Evolutionary conservation across 2,113 vertebrate species (phyloP).

Genomic region (Seriola aureovittata): DNA sequence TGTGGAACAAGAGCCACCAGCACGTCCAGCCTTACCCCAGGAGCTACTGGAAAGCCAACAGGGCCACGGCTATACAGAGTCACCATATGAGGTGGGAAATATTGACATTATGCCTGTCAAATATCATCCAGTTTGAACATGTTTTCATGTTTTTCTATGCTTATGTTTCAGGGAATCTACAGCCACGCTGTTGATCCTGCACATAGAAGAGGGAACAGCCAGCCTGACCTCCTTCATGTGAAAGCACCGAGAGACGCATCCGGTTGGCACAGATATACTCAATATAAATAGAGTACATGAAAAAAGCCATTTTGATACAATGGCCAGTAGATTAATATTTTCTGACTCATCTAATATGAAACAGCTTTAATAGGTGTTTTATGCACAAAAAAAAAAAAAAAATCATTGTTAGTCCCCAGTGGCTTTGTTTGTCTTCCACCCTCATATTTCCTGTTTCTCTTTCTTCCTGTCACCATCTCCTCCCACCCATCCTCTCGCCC

Average conservation of each 20-base stretch:
- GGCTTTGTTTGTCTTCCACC: conserved; percentile 25
- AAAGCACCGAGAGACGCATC: conserved; percentile 68
- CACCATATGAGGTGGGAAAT: conserved; percentile 72
- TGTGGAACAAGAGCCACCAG: conserved; percentile 74
- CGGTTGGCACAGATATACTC: conserved; percentile 59
- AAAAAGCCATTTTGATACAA: conserved; percentile 6
- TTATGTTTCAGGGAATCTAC: conserved; percentile 72
- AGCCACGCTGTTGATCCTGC: conserved; percentile 56
- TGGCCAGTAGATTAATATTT: conserved; percentile 4
- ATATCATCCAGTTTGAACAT: not conserved
- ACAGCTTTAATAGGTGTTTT: conserved; percentile 40
- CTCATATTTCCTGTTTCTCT: conserved; percentile 23
- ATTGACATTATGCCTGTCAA: not conserved
- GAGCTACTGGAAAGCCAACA: conserved; percentile 71
- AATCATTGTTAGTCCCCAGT: not conserved
- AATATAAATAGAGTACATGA: conserved; percentile 5
- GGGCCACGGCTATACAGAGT: conserved; percentile 65
- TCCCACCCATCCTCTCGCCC: conserved; percentile 19
- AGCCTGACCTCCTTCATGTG: conserved; percentile 69
- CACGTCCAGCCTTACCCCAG: conserved; percentile 81
- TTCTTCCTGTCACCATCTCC: conserved; percentile 21
- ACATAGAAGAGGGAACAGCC: conserved; percentile 63
- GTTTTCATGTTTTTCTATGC: not conserved
- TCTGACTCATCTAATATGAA: conserved; percentile 35
- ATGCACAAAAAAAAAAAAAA: not conserved